Evolutionary conservation across 2,113 vertebrate species (phyloP).

Genomic region (Dendrocopos noguchii): DNA sequence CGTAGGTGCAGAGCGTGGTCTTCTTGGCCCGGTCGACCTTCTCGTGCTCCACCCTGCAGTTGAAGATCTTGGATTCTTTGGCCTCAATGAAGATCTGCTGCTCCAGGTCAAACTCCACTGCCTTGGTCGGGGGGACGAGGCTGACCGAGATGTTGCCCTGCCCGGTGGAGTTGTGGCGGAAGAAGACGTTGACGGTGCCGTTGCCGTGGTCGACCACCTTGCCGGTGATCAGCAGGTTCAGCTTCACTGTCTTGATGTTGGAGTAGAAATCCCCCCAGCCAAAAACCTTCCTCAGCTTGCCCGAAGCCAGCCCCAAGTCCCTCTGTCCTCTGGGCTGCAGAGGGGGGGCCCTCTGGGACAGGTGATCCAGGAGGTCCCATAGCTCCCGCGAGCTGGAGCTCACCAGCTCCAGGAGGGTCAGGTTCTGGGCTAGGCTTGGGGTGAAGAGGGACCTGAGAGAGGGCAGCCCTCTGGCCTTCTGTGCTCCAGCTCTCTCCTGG

Average conservation of each 20-base stretch:
- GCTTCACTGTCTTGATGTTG: constrained; percentile 97
- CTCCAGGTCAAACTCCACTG: constrained; percentile 94
- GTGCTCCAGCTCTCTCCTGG: constrained; percentile 37
- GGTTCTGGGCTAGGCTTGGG: constrained; percentile 64
- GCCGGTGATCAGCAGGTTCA: constrained; percentile 96
- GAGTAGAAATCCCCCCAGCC: constrained; percentile 99
- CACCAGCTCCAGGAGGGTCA: constrained; percentile 81
- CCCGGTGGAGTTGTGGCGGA: constrained; percentile 96
- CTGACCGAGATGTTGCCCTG: constrained; percentile 97
- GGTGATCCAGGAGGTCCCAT: constrained; percentile 84
- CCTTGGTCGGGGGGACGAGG: constrained; percentile 93
- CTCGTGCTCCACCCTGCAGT: constrained; percentile 96
- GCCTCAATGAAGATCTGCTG: constrained; percentile 97
- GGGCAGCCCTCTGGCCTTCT: constrained; percentile 52
- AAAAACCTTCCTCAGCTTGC: constrained; percentile 94
- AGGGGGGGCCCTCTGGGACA: constrained; percentile 44
- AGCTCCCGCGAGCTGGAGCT: constrained; percentile 83
- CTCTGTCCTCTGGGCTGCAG: constrained; percentile 79
- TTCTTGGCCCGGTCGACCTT: constrained; percentile 93
- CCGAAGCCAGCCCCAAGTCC: constrained; percentile 79
- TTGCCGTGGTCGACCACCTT: constrained; percentile 98
- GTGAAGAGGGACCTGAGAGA: constrained; percentile 30
- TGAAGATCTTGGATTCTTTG: constrained; percentile 98
- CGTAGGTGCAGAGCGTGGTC: constrained; percentile 93
- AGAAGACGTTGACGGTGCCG: constrained; percentile 95